Conservation (phyloP, 2,888 invertebrate species). For the Alloplasta piceator region DNA sequence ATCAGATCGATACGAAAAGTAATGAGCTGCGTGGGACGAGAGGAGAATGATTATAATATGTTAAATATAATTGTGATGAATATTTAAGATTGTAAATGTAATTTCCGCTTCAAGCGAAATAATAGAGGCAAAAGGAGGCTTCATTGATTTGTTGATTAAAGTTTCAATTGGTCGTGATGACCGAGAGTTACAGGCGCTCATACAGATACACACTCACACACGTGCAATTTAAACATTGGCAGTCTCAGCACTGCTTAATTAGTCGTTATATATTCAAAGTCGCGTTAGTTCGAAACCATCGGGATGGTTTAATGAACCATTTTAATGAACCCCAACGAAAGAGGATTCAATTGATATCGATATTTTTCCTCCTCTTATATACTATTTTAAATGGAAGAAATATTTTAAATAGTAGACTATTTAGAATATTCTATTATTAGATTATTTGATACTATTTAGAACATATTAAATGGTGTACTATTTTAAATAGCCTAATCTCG, state of each 20-base stretch:
- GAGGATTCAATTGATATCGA: slow-evolving; percentile 44
- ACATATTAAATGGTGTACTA: too few species aligned
- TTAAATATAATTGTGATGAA: not conserved
- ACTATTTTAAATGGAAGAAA: not conserved
- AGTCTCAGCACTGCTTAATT: slow-evolving; percentile 3
- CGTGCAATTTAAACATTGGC: not conserved
- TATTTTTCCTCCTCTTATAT: slow-evolving; percentile 2
- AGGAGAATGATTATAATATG: slow-evolving; percentile 1
- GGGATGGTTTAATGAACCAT: not conserved
- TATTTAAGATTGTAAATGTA: slow-evolving; percentile 30
- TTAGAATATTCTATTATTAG: too few species aligned
- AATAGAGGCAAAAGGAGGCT: slow-evolving; percentile 6
- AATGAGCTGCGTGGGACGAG: not conserved
- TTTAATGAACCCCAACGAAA: slow-evolving; percentile 30
- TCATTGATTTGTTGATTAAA: slow-evolving; percentile 55
- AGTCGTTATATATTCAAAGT: slow-evolving; percentile 3
- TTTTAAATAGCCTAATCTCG: too few species aligned
- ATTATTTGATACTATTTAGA: too few species aligned
- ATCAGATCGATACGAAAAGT: not conserved
- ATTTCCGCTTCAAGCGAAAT: slow-evolving; percentile 40
- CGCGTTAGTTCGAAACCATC: not conserved
- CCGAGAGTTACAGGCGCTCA: slow-evolving; percentile 11
- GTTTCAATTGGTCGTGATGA: slow-evolving; percentile 50
- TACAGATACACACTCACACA: not conserved
- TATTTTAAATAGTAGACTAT: not conserved